These are phyloP conservation scores for Zosterops borbonicus DNA, from an alignment of 2,113 vertebrate genomes.

Conservation along the genomic window DNA sequence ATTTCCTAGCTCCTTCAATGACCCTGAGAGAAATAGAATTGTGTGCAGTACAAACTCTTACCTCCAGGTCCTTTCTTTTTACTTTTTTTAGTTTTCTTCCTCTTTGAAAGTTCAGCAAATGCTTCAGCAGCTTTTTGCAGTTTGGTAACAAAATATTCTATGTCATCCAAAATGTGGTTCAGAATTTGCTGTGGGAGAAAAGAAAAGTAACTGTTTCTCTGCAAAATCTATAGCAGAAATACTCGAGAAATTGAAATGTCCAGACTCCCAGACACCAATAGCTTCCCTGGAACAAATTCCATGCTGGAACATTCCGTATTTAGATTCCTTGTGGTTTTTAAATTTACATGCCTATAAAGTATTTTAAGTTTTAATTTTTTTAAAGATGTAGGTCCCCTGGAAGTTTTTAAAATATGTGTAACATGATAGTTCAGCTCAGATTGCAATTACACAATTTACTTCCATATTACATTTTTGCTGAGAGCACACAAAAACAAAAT, in stretches of 20 bases:
- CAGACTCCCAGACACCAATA: background rate
- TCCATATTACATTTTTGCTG: background rate
- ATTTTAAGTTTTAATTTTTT: background rate
- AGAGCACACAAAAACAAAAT: background rate
- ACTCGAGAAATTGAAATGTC: background rate
- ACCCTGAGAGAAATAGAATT: background rate
- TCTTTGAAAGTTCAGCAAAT: constrained; percentile 86
- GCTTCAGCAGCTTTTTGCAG: constrained; percentile 96
- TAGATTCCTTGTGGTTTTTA: background rate
- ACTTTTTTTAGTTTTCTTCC: constrained; percentile 89
- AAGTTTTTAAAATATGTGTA: background rate
- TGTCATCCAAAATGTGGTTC: constrained; percentile 96
- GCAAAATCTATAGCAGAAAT: background rate
- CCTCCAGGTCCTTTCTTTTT: constrained; percentile 94
- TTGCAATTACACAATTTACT: background rate
- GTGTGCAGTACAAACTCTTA: constrained; percentile 43
- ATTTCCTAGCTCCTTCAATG: background rate
- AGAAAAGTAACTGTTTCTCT: background rate
- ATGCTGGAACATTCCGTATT: background rate
- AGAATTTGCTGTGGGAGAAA: constrained; percentile 88
- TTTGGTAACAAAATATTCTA: constrained; percentile 93
- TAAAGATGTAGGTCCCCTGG: background rate
- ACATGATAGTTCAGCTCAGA: background rate
- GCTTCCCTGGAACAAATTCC: background rate
- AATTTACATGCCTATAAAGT: background rate